Percentiles rank a stretch among this genome's conserved stretches.
Conservation (phyloP, 2,888 invertebrate species). For the Lochmaea crataegi region DNA sequence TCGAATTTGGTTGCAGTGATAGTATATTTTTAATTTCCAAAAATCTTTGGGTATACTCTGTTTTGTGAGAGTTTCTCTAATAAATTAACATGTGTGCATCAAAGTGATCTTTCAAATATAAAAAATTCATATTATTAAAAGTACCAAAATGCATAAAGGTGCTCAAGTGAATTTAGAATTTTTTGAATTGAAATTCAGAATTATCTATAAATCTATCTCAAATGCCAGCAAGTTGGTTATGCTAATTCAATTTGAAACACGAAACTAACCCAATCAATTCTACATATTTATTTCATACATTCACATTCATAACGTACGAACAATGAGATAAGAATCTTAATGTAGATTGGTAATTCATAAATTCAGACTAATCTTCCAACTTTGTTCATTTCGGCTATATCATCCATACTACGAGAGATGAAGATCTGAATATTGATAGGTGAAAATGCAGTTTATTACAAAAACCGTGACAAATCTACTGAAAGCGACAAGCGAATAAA, state of each 20-base stretch:
- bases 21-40: too few relatives aligned
- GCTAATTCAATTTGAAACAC: conserved; percentile 18
- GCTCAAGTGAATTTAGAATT: too few relatives aligned
- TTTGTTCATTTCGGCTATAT: conserved; percentile 36
- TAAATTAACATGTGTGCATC: too few relatives aligned
- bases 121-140: too few relatives aligned
- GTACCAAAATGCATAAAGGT: too few relatives aligned
- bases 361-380: conserved; percentile 33
- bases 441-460: conserved; percentile 24
- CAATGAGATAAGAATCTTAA: conserved; percentile 27
- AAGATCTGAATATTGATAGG: conserved; percentile 37
- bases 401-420: conserved; percentile 25
- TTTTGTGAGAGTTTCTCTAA: too few relatives aligned
- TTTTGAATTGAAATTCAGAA: not conserved
- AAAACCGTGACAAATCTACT: too few relatives aligned
- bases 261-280: conserved; percentile 22
- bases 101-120: too few relatives aligned
- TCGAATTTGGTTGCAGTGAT: too few relatives aligned
- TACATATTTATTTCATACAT: conserved; percentile 26
- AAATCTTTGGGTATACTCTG: too few relatives aligned
- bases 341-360: conserved; percentile 34
- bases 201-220: not conserved
- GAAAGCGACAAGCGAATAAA: too few relatives aligned
- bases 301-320: conserved; percentile 27
- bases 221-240: not conserved